These are phyloP conservation scores for Rhyacophila brunnea DNA, from an alignment of 1,140 invertebrate genomes.

Conservation along the genomic window DNA sequence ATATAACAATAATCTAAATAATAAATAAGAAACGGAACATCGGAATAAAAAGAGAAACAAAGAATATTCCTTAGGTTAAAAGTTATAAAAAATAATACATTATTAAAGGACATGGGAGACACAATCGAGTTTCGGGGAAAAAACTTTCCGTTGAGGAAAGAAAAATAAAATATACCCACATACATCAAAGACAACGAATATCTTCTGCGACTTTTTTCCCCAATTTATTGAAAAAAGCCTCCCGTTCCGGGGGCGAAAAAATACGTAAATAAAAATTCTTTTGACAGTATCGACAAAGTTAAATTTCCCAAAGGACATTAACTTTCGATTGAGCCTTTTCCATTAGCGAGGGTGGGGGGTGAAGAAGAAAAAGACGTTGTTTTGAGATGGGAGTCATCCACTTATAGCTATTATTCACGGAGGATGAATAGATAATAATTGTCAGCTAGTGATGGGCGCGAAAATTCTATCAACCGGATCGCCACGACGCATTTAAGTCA, in stretches of 20 bases:
- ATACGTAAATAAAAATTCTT: conserved; percentile 37
- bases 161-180: too few relatives aligned
- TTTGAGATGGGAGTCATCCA: conserved; percentile 23
- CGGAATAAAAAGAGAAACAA: too few relatives aligned
- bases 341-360: conserved; percentile 30
- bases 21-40: too few relatives aligned
- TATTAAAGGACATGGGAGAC: too few relatives aligned
- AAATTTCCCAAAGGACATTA: conserved; percentile 37
- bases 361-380: conserved; percentile 29
- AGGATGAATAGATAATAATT: conserved; percentile 35
- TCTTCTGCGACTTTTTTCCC: conserved; percentile 2
- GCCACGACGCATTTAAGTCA: too few relatives aligned
- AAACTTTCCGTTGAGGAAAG: too few relatives aligned
- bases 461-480: too few relatives aligned
- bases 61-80: too few relatives aligned
- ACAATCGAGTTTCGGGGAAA: too few relatives aligned
- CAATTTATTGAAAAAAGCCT: conserved; percentile 33
- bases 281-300: conserved; percentile 37
- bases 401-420: conserved; percentile 17
- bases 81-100: too few relatives aligned
- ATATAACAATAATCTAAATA: too few relatives aligned
- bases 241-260: neutral
- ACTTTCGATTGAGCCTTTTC: conserved; percentile 37
- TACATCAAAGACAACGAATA: conserved; percentile 1
- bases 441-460: too few relatives aligned